Evolutionary conservation across 2,888 invertebrate species (phyloP), one percentile per base, ranked within the genome.

Genomic region (Hofmannophila pseudospretella): DNA sequence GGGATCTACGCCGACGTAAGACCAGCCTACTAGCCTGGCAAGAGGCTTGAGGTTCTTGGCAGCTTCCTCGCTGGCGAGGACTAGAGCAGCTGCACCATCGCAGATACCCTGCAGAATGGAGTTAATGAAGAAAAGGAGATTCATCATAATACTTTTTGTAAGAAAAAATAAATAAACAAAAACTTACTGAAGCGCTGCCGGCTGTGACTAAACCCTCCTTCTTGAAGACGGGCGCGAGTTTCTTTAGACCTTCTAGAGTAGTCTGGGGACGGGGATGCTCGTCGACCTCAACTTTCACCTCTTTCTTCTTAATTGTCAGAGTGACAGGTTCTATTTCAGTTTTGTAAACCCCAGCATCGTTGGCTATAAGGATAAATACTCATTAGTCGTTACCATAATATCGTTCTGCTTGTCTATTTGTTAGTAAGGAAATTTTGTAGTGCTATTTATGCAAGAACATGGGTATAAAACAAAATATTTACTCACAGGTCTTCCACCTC

Each of bases 1-100:
- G 28, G 99, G 99, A 57, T 98, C 98, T 30, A 98, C 98, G 36
- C 98, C 98, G 44, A 97, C 95, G 55, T 93, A 90, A n/a, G 95
- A 92, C 86, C 96, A 99, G 26, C 94, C 97, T 5, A 96, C 93
- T 10, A 99, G 87, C 41, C 98, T 90, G 1, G 98, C 99, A 37
- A 99, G 82, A 0, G 99, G 99, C 63, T 91, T 95, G 32, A 98
- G 88, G 48, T 91, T 92, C 66, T 94, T 94, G 0, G 96, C 90
- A 0, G 97, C 96, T 41, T 92, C 94, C 75, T 99, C 99, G 54
- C 94, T 94, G 22, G 98, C 98, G 33, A 99, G 69, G 9, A 99
- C 89, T 1, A 99, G 86, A 12, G 97, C 94, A 3, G 94, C 96
- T 1, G 99, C 99, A n/a, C 99, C 99, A 82, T 99, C 99, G 65